Evolutionary conservation across 2,113 vertebrate genomes (phyloP).

Genomic region (Phylloscopus trochiloides): DNA sequence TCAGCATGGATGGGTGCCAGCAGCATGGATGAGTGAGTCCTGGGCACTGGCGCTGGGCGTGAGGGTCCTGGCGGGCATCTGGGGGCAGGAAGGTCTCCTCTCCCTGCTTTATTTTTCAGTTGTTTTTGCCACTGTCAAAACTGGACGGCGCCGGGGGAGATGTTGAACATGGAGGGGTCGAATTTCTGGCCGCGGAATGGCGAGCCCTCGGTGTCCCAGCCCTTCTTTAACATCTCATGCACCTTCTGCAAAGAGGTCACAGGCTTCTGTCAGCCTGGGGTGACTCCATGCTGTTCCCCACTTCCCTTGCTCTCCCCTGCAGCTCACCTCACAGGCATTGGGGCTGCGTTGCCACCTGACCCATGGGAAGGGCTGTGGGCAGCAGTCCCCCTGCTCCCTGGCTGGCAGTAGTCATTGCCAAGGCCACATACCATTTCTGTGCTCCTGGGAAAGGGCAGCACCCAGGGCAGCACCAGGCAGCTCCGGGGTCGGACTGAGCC

Average conservation of each 20-base stretch:
- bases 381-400: neutral
- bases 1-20: neutral
- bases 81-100: neutral
- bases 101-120: neutral
- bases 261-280: neutral
- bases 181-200: slow-evolving; percentile 94
- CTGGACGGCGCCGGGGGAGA: slow-evolving; percentile 91
- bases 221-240: slow-evolving; percentile 97
- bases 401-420: neutral
- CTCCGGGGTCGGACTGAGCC: neutral
- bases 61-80: neutral
- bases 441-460: neutral
- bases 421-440: neutral
- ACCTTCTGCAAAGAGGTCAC: slow-evolving; percentile 82
- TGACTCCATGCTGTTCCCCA: rapidly evolving
- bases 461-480: neutral
- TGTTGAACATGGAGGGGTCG: slow-evolving; percentile 95
- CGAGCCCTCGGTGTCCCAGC: slow-evolving; percentile 96
- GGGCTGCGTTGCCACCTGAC: rapidly evolving
- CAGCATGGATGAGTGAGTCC: neutral
- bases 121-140: slow-evolving; percentile 76
- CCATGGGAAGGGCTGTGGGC: neutral
- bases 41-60: neutral
- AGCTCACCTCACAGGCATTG: rapidly evolving
- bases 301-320: neutral